These are phyloP conservation scores for Drosophila aff. DNA, from an alignment of 1,140 invertebrate species.

Conservation along the genomic window DNA sequence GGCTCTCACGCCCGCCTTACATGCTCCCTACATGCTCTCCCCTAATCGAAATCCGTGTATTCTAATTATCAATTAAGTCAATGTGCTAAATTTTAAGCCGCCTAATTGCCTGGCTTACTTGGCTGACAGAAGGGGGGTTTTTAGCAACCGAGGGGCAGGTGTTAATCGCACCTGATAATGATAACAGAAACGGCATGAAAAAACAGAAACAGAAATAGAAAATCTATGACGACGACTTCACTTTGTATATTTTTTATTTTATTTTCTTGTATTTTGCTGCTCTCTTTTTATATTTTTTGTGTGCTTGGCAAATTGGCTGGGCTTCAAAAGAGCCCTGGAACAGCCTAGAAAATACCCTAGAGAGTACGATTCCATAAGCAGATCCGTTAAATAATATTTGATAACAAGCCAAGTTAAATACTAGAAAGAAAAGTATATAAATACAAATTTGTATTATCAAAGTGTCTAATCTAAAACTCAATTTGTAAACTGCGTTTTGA, in stretches of 20 bases:
- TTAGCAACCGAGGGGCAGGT: conserved; percentile 19
- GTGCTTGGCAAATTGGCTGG: conserved; percentile 26
- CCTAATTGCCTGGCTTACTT: conserved; percentile 22
- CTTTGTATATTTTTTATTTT: conserved; percentile 10
- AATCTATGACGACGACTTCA: conserved; percentile 23
- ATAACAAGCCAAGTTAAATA: neutral
- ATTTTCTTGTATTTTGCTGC: conserved; percentile 4
- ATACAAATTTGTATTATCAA: neutral
- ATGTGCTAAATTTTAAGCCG: conserved; percentile 34
- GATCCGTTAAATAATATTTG: neutral
- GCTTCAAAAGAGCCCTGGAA: neutral
- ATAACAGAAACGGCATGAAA: conserved; percentile 17
- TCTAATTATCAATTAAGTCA: conserved; percentile 44
- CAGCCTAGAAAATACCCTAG: neutral
- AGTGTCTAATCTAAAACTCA: neutral
- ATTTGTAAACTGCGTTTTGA: conserved; percentile 4
- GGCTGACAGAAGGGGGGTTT: neutral
- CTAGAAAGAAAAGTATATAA: neutral
- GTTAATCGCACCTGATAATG: conserved; percentile 50
- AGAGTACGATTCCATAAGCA: neutral
- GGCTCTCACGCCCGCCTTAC: conserved; percentile 23
- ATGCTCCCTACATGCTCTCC: conserved; percentile 17
- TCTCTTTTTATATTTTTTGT: neutral
- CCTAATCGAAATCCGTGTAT: conserved; percentile 24
- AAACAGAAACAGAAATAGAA: neutral